A percentile compares a stretch with the other conserved stretches of the same genome.
These are phyloP conservation scores for Discoglossus pictus DNA, from an alignment of 2,797 vertebrate genomes.

Conservation along the genomic window DNA sequence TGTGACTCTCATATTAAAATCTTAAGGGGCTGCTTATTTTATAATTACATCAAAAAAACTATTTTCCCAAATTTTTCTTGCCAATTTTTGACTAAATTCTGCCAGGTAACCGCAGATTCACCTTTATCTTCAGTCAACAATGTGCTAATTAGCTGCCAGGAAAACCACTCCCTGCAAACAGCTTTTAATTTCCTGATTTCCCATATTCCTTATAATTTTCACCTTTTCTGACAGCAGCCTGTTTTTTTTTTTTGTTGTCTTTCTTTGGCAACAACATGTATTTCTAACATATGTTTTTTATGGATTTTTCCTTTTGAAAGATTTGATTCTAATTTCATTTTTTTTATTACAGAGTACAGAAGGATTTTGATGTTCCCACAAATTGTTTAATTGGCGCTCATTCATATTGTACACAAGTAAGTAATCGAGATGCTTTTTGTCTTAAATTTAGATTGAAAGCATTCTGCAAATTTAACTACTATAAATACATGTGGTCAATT, in stretches of 20 bases:
- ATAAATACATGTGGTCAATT: no score
- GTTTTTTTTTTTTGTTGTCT: no score
- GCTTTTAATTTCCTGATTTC: conserved; percentile 7
- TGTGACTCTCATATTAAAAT: no score
- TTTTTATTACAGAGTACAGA: conserved; percentile 73
- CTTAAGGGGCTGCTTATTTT: no score
- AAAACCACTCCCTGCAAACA: conserved; percentile 11
- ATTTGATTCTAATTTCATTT: not conserved
- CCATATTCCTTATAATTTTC: not conserved
- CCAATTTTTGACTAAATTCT: not conserved
- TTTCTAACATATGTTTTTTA: not conserved
- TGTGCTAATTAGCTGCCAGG: conserved; percentile 7
- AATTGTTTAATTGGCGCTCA: conserved; percentile 86
- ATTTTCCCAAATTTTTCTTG: no score
- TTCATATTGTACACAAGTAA: conserved; percentile 94
- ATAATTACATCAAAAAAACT: no score
- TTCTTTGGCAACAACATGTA: not conserved
- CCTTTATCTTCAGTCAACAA: not conserved
- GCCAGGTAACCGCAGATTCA: not conserved
- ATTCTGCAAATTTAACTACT: no score
- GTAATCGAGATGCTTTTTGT: conserved; percentile 1
- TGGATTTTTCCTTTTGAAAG: not conserved
- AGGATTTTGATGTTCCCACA: conserved; percentile 85
- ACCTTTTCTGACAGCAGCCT: not conserved
- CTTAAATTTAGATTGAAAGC: no score